Evolutionary conservation across 2,797 vertebrate species (phyloP).

Genomic region (Lacerta agilis): DNA sequence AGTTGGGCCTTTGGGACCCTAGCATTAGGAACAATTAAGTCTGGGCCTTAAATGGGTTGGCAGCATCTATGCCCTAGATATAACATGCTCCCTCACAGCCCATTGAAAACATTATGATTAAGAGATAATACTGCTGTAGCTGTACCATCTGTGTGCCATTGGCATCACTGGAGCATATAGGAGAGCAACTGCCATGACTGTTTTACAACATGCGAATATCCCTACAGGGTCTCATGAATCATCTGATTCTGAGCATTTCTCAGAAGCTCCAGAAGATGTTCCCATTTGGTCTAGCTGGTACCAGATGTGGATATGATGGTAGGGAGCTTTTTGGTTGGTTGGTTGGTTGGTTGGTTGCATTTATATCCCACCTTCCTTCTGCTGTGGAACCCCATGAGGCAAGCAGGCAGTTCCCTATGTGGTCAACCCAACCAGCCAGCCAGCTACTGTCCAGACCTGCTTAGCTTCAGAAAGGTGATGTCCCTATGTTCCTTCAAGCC

Average conservation of each 20-base stretch:
- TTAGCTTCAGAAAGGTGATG: too few relatives aligned
- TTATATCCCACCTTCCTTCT: too few relatives aligned
- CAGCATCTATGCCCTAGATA: background rate
- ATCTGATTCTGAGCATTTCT: background rate
- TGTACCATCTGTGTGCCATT: background rate
- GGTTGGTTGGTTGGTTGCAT: too few relatives aligned
- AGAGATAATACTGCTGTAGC: too few relatives aligned
- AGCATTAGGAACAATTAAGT: background rate
- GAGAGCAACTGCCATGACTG: background rate
- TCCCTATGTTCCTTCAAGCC: too few relatives aligned
- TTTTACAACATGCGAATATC: background rate
- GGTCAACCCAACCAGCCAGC: too few relatives aligned
- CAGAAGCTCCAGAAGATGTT: background rate
- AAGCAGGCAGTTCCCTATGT: too few relatives aligned
- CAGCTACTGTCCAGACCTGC: too few relatives aligned
- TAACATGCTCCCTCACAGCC: background rate
- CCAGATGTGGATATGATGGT: background rate
- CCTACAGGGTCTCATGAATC: background rate
- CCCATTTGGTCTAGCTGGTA: background rate
- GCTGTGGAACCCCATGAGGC: too few relatives aligned
- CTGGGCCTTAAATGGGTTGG: background rate
- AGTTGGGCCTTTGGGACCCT: background rate
- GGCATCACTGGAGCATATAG: background rate
- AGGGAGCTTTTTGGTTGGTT: background rate
- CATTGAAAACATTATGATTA: background rate